Conservation (phyloP, 2,797 vertebrate genomes). For the Falco concolor region DNA sequence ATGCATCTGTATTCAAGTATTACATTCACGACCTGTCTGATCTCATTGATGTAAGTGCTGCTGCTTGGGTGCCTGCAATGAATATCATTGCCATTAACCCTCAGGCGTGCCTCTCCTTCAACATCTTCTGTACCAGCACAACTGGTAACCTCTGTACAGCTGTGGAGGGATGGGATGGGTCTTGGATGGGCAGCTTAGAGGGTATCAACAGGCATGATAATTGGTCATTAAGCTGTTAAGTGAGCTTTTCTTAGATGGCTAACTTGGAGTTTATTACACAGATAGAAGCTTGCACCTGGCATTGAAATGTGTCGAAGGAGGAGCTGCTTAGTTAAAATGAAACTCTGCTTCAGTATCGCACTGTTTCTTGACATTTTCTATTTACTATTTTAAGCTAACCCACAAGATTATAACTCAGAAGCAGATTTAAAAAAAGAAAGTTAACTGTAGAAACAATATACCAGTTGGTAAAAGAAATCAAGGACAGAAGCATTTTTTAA, state of each 20-base stretch:
- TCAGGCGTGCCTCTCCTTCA: neutral
- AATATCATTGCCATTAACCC: neutral
- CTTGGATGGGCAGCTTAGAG: neutral
- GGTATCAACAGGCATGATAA: neutral
- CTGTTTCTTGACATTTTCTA: neutral
- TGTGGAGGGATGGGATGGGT: neutral
- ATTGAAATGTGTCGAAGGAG: neutral
- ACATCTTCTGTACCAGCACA: neutral
- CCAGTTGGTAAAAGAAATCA: neutral
- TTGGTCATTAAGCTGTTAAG: neutral
- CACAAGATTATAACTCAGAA: neutral
- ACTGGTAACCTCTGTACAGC: neutral
- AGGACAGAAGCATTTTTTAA: neutral
- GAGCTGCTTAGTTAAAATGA: neutral
- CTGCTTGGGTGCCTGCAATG: neutral
- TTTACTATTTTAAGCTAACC: neutral
- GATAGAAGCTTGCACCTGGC: neutral
- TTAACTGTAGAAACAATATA: neutral
- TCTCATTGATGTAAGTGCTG: constrained; percentile 92
- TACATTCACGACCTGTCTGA: constrained; percentile 98
- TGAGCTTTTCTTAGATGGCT: neutral
- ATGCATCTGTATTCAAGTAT: constrained; percentile 97
- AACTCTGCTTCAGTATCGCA: neutral
- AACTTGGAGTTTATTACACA: neutral
- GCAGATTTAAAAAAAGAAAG: neutral